phyloP scores from a whole-genome alignment of 1,140 invertebrate genomes.

The Drosophila subpulchrella region DNA sequence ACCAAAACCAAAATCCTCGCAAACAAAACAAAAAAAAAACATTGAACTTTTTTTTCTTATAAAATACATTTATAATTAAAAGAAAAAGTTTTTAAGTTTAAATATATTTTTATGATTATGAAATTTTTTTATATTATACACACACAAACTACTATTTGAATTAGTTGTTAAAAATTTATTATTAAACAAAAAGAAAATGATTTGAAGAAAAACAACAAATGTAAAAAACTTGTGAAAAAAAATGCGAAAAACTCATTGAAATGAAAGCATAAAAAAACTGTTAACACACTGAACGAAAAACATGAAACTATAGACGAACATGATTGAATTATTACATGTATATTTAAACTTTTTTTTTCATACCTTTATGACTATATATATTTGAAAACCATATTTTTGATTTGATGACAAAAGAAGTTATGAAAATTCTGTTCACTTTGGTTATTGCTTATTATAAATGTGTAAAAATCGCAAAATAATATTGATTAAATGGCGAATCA shows the following conservation, averaged over 20 bases:
- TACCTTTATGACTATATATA: conserved; percentile 12
- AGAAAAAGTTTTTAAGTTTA: conserved; percentile 40
- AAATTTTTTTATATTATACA: conserved; percentile 52
- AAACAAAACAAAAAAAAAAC: conserved; percentile 46
- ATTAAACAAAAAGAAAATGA: conserved; percentile 33
- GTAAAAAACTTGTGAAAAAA: conserved; percentile 32
- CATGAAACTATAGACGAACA: conserved; percentile 32
- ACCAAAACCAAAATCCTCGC: conserved; percentile 80
- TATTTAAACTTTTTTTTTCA: conserved; percentile 24
- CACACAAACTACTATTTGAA: conserved; percentile 47
- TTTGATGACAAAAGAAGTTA: conserved; percentile 15
- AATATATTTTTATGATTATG: conserved; percentile 49
- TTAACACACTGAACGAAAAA: conserved; percentile 36
- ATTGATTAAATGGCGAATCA: conserved; percentile 25
- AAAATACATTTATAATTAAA: conserved; percentile 36
- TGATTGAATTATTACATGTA: conserved; percentile 39
- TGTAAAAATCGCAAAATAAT: conserved; percentile 33
- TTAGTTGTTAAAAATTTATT: conserved; percentile 46
- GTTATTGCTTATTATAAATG: conserved; percentile 41
- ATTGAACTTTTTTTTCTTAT: conserved; percentile 54
- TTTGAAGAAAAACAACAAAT: conserved; percentile 30
- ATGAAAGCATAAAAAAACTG: conserved; percentile 21
- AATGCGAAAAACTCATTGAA: conserved; percentile 27
- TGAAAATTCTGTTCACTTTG: conserved; percentile 30
- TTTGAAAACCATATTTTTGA: conserved; percentile 28